Base-by-base conservation (phyloP, 2,888 invertebrate genomes). In the Caprella mutica region DNA sequence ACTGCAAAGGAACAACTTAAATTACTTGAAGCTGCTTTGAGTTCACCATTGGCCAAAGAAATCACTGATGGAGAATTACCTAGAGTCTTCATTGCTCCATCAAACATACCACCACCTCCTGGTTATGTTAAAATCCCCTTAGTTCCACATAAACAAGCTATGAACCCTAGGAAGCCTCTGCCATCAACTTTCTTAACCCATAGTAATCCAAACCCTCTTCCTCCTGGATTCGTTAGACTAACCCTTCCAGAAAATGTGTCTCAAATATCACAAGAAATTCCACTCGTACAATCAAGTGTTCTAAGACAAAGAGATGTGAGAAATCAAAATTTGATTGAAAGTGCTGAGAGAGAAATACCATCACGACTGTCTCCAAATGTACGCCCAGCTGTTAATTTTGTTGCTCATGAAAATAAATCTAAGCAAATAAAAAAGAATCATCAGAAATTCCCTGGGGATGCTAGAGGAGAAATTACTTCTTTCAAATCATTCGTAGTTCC, bases 111-210 rank as follows among this genome's bases (percentile, higher is more conserved):
- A 12, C 64, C 64, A 17, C 64, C 64, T 21, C 64, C 64, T 17
- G 64, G 64, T n/a, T 64, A 64, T 29, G 56, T 64, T n/a, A 64
- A 64, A 42, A 64, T 64, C 24, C 64, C 64, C 2, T 42, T 64
- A 3, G 58, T 64, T 12, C 64, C 64, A 17, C 60, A 64, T 14
- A 27, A 24, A 24, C 33, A 24, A 27, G 29, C 26, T 33, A 38
- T 19, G 12, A 27, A 24, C 14, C 33, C 24, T 5, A 24, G 44
- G 19, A 48, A 29, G 5, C 26, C 52, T n/a, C 58, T 64, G 4
- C 64, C 64, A 14, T 24, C 46, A 8, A 64, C 64, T 19, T 64
- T 64, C 53, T 55, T 64, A 21, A 58, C 64, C 19, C 54, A 57
- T 8, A 59, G 59, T 33, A 43, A 33, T n/a, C 51, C 52, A n/a